These are phyloP conservation scores for Tetranychus urticae DNA, from an alignment of 1,140 invertebrate genomes.

Conservation along the genomic window DNA sequence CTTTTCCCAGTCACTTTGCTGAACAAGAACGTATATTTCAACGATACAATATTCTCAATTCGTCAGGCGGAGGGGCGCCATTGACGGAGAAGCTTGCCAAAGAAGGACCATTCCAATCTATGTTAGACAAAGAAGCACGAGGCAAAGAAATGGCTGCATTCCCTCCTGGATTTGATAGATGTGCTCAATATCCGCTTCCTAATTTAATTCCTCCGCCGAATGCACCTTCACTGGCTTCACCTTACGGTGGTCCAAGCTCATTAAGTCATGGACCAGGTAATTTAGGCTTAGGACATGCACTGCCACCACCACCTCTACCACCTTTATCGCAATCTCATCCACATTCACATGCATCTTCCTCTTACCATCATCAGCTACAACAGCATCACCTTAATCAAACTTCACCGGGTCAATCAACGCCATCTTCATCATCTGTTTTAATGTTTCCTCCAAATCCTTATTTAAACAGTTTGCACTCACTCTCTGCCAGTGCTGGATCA, in stretches of 20 bases:
- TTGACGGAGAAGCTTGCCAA: conserved; percentile 7
- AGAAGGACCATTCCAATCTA: neutral
- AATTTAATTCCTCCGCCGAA: neutral
- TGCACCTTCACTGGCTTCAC: neutral
- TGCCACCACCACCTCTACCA: neutral
- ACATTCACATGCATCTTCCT: neutral
- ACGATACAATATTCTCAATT: conserved; percentile 6
- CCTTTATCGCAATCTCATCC: neutral
- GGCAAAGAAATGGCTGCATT: too few relatives aligned
- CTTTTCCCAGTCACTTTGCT: neutral
- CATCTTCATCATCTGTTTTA: neutral
- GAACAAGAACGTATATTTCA: conserved; percentile 8
- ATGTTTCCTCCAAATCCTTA: conserved; percentile 1
- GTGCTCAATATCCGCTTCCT: neutral
- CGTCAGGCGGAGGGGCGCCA: conserved; percentile 8
- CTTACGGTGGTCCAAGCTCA: neutral
- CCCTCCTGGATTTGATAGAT: too few relatives aligned
- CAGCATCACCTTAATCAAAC: neutral
- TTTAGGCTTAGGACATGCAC: neutral
- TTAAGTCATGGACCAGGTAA: neutral
- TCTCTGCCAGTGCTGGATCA: neutral
- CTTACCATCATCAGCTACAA: neutral
- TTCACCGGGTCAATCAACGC: neutral
- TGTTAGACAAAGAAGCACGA: too few relatives aligned
- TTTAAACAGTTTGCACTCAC: neutral